A percentile compares a stretch with the other conserved stretches of the same genome.
These are phyloP conservation scores for Ophioninae sp. DNA, from an alignment of 2,888 invertebrate genomes.

Conservation along the genomic window DNA sequence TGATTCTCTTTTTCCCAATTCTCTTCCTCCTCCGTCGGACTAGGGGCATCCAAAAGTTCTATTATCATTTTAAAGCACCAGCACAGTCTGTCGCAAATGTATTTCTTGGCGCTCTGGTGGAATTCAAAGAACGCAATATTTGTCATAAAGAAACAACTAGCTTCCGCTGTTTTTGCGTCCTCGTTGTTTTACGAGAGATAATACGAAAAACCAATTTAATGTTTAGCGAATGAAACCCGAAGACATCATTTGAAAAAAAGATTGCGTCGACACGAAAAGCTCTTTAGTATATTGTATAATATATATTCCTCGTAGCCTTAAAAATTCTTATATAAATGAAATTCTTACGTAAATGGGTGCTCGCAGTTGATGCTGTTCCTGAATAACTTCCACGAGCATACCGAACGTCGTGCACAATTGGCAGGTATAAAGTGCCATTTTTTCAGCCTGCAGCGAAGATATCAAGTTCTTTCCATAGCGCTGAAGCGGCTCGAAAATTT, in stretches of 20 bases:
- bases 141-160: neutral
- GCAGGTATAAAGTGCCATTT: constrained; percentile 73
- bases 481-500: constrained; percentile 74
- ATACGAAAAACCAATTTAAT: too few species aligned
- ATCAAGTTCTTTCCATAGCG: constrained; percentile 72
- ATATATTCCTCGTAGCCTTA: too few species aligned
- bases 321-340: too few species aligned
- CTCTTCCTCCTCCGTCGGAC: constrained; percentile 73
- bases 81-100: constrained; percentile 76
- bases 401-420: constrained; percentile 75
- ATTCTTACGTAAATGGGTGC: constrained; percentile 67
- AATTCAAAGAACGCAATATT: neutral
- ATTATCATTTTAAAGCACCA: constrained; percentile 76
- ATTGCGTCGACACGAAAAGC: too few species aligned
- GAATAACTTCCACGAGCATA: constrained; percentile 74
- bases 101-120: constrained; percentile 75
- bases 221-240: too few species aligned
- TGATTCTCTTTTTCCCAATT: constrained; percentile 74
- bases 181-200: too few species aligned
- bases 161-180: too few species aligned
- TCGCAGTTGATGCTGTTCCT: constrained; percentile 76
- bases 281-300: too few species aligned
- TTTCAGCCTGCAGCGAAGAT: constrained; percentile 71
- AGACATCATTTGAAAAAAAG: too few species aligned
- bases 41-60: constrained; percentile 71